Base-by-base conservation (phyloP, 2,888 invertebrate genomes). In the Malthinus flaveolus region DNA sequence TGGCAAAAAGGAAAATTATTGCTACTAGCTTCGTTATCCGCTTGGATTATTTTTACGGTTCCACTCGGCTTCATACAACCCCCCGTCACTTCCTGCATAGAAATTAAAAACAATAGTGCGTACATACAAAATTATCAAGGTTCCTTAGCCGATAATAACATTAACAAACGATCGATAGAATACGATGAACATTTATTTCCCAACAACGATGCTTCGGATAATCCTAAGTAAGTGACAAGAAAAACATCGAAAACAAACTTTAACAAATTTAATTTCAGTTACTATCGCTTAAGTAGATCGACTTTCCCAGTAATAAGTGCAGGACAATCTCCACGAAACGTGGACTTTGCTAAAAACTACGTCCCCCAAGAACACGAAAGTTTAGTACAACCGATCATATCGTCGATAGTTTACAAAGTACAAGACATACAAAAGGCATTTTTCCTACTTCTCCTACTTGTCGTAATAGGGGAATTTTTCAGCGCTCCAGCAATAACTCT, bases 391-490 rank as follows among this genome's bases (percentile, higher is more conserved):
- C 97, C 98, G 4, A 87, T 93, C 52, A 97, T 95, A 80, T 95
- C 95, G 53, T 92, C 91, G 56, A 92, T 97, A 72, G 95, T 97
- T 32, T 99, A 97, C 81, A 86, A 89, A 64, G 87, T 86, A 32
- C 83, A 87, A 73, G 97, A 96, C 74, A 95, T 99, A 31, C 91
- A 96, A 78, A 94, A 95, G 80, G 94, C 95, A 0, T 99, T 99
- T 83, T 95, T 98, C 79, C 84, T 98, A 34, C 83, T 99, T 36
- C 82, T 98, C 51, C 82, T 99, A 44, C 84, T 99, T 51, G 93
- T 99, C 9, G 87, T 97, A 31, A 90, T 98, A 54, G 98, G 98
- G 0, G 99, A 99, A 81, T 98, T 98, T 82, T 97, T 98, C 80
- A 92, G 93, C 70, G 95, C 97, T 0, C 97, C 97, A 0, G 95